Conservation (phyloP, 2,888 invertebrate species). For the Lacanobia wlatinum region DNA sequence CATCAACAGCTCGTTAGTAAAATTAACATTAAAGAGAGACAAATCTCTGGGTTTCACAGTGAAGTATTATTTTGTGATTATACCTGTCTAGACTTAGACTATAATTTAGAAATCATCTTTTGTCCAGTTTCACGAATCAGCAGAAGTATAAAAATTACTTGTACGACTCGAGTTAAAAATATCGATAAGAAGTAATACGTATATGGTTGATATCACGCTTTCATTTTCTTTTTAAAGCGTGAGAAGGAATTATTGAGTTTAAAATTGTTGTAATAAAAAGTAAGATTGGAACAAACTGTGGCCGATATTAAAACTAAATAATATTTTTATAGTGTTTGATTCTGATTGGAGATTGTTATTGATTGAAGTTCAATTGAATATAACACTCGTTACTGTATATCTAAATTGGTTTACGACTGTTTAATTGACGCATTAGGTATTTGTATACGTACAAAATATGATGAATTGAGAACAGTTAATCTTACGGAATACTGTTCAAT, state of each 20-base stretch:
- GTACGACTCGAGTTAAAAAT: constrained; percentile 28
- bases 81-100: constrained; percentile 48
- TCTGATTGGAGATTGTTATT: constrained; percentile 52
- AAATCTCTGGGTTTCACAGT: constrained; percentile 30
- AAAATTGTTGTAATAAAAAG: constrained; percentile 55
- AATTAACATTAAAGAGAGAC: constrained; percentile 9
- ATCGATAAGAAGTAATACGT: constrained; percentile 9
- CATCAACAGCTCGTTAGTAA: neutral
- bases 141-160: constrained; percentile 31
- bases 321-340: constrained; percentile 56
- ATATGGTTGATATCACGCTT: constrained; percentile 60
- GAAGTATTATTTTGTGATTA: constrained; percentile 24
- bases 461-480: constrained; percentile 29
- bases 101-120: constrained; percentile 38
- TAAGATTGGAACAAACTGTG: constrained; percentile 62
- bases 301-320: constrained; percentile 47
- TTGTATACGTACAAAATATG: constrained; percentile 35
- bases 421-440: constrained; percentile 48
- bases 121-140: neutral
- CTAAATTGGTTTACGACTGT: constrained; percentile 50
- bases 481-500: constrained; percentile 27
- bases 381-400: constrained; percentile 42
- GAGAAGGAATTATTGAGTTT: constrained; percentile 60
- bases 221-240: constrained; percentile 70
- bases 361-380: constrained; percentile 52